Conservation (phyloP, 2,797 vertebrate genomes). For the Malurus splendens region DNA sequence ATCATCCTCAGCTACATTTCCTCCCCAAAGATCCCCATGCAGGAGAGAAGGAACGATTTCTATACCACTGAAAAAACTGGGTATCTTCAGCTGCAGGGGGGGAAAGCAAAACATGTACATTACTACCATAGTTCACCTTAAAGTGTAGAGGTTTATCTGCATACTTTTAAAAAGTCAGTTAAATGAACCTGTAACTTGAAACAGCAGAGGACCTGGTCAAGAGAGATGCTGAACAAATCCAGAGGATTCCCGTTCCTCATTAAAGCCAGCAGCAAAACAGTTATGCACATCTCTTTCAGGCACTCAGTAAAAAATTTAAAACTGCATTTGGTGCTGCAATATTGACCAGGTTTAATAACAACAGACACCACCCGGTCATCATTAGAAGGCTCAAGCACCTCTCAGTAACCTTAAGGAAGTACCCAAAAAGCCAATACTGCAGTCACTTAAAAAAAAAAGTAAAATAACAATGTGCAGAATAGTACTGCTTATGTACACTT, state of each 20-base stretch:
- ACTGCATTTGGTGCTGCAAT: neutral
- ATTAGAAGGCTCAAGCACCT: neutral
- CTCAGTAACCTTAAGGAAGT: neutral
- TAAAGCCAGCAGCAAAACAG: neutral
- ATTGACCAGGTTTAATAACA: neutral
- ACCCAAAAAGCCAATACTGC: neutral
- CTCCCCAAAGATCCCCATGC: slow-evolving; percentile 93
- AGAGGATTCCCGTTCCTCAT: neutral
- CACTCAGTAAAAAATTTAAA: neutral
- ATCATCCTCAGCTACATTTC: slow-evolving; percentile 84
- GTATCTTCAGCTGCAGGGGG: slow-evolving; percentile 81
- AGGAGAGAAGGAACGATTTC: slow-evolving; percentile 83
- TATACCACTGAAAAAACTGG: slow-evolving; percentile 76
- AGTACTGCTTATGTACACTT: neutral
- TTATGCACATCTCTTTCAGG: neutral
- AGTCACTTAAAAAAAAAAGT: neutral
- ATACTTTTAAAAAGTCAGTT: neutral
- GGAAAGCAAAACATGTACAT: neutral
- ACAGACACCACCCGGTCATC: neutral
- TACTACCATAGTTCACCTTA: neutral
- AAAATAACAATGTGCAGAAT: neutral
- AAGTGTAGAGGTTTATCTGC: neutral
- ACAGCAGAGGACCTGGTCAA: neutral
- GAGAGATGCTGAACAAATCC: neutral
- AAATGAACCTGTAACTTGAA: neutral